These are phyloP conservation scores for Ostrea edulis DNA, from an alignment of 1,140 invertebrate species.

Conservation along the genomic window DNA sequence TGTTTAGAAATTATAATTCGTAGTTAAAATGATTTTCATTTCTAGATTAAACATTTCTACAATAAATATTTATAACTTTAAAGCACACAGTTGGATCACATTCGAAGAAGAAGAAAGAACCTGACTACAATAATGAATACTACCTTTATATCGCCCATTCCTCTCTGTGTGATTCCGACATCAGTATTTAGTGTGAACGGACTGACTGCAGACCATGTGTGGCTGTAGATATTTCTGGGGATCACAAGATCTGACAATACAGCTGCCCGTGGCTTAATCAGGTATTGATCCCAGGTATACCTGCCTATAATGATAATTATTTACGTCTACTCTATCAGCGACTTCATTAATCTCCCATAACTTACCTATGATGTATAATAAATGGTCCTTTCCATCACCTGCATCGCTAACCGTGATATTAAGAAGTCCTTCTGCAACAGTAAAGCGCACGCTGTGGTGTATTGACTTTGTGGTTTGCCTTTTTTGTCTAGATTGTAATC, in stretches of 20 bases:
- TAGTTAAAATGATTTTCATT: no score
- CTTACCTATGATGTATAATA: slow-evolving; percentile 10
- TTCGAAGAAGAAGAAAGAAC: not conserved
- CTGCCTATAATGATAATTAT: not conserved
- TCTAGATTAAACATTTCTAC: no score
- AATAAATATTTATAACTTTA: no score
- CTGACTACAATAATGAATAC: not conserved
- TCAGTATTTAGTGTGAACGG: not conserved
- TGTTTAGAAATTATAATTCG: no score
- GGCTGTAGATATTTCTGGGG: not conserved
- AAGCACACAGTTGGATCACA: no score
- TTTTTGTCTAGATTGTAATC: no score
- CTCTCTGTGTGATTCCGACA: not conserved
- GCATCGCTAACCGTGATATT: not conserved
- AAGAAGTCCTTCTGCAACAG: not conserved
- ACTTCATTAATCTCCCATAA: slow-evolving; percentile 15
- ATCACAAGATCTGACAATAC: not conserved
- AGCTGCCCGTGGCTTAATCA: not conserved
- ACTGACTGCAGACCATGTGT: not conserved
- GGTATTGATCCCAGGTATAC: slow-evolving; percentile 1
- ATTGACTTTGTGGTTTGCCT: no score
- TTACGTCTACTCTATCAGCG: not conserved
- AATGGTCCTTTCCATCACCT: not conserved
- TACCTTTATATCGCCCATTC: not conserved
- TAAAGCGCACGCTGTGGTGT: no score